Base-by-base conservation (phyloP, 1,140 invertebrate genomes). In the Cylas formicarius region DNA sequence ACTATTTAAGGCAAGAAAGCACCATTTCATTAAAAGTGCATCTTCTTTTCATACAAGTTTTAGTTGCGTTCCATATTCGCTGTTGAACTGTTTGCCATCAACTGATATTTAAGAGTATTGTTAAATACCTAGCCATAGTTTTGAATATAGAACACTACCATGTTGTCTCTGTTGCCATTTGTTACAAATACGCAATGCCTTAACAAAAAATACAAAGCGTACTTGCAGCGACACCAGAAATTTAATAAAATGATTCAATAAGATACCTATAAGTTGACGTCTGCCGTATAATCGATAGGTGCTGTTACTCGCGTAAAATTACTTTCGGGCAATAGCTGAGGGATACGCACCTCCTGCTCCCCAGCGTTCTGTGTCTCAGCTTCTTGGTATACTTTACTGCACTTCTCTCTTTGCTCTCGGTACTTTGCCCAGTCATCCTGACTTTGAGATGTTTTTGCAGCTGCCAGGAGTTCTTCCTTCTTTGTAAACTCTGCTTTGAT, bases 311-410 rank as follows among this genome's bases (percentile, higher is more conserved):
- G 53, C 49, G 53, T 55, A 44, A 58, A 57, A 50, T 59, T 57
- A 53, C 52, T 52, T 51, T 53, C 60, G 35, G 62, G 62, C 61
- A 62, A 55, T 48, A 65, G 61, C 47, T 63, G 58, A 44, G 60
- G 61, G 44, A 62, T 63, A 67, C 63, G 63, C 59, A 67, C 63
- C 58, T 67, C 64, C 49, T 58, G 53, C 38, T 67, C 68, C 49
- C 69, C 72, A 42, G 67, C 52, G 27, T 61, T 61, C 29, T 58
- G 55, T 35, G 47, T 47, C 40, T 63, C 59, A 2, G 64, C 60
- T 11, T 52, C 56, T 34, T 56, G 57, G 39, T 65, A 66, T 39
- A 66, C 52, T 33, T 60, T 54, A 21, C 52, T 58, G 45, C 64
- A 67, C 35, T 59, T 62, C 16, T 64, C 62, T 17, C 62, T 53